These are phyloP conservation scores for Solea senegalensis DNA, from an alignment of 2,113 vertebrate genomes.

Conservation along the genomic window DNA sequence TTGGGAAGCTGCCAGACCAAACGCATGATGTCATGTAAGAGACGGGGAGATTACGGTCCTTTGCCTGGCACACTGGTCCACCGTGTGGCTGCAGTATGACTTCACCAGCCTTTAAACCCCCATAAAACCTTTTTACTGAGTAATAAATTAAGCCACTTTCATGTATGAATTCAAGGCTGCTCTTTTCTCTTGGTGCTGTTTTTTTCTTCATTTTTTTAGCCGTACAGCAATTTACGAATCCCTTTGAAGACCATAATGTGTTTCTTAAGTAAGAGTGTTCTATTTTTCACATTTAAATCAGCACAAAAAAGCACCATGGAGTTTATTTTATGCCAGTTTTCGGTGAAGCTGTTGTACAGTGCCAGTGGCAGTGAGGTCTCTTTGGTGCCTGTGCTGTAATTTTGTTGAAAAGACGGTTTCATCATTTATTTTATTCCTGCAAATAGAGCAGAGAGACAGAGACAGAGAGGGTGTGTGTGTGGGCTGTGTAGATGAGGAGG, in stretches of 20 bases:
- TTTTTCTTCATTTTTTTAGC: no score
- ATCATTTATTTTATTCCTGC: conserved; percentile 33
- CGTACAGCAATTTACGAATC: conserved; percentile 8
- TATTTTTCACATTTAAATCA: conserved; percentile 3
- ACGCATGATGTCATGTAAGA: conserved; percentile 67
- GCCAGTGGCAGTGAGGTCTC: neutral
- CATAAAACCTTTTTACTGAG: conserved; percentile 17
- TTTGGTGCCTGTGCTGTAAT: conserved; percentile 29
- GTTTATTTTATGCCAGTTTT: conserved; percentile 26
- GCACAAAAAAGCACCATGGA: neutral
- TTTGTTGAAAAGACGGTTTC: conserved; percentile 23
- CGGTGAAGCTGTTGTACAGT: conserved; percentile 3
- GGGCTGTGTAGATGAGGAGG: conserved; percentile 34
- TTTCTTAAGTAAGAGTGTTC: neutral
- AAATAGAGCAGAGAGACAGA: conserved; percentile 20
- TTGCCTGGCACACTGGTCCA: conserved; percentile 40
- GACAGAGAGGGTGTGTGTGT: conserved; percentile 14
- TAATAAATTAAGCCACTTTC: conserved; percentile 21
- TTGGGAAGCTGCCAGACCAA: conserved; percentile 62
- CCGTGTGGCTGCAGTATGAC: conserved; percentile 60
- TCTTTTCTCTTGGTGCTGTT: no score
- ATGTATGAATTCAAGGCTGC: neutral
- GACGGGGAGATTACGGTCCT: conserved; percentile 48
- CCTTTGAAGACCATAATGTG: neutral
- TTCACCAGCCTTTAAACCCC: conserved; percentile 46